Base-by-base conservation (phyloP, 2,113 vertebrate genomes). In the Strigops habroptila region DNA sequence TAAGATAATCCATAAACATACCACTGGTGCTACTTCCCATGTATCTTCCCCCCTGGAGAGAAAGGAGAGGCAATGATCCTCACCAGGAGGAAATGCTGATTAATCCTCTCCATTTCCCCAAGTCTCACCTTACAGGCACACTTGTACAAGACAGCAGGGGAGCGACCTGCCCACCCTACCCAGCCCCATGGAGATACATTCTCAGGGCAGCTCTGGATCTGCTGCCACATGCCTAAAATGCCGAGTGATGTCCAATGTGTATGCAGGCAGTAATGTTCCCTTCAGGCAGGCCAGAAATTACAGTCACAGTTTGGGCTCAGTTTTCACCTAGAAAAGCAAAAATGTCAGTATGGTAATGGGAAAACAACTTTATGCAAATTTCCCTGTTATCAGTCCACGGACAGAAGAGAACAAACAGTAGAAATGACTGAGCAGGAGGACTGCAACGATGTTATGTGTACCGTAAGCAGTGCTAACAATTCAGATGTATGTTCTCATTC, bases 71-170 rank as follows among this genome's bases (percentile, higher is more conserved):
- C 1, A 6, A 22, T 21, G 78, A 44, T 28, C 30, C 62, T 64
- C 30, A 12, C 15, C 63, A 59, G 76, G 12, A 83, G 39, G 37
- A 83, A 70, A 53, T 10, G 55, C 31, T 78, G 55, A 68, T n/a
- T 41, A 5, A 33, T 12, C 28, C 55, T 78, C 25, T 59, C 21
- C 60, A 35, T 59, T 59, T 70, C 18, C 37, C 23, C 27, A 14
- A 1, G 12, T 15, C 46, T 2, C 22, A 5, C 3, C 18, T 10
- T 24, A 53, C 5, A 12, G 51, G 1, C 52, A 31, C 28, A 10
- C 5, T 8, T 17, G 24, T 16, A 17, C 2, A 0, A 51, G 0
- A 10, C 37, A 37, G 24, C 5, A 16, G 19, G 18, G 33, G 43
- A 39, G 27, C 0, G 3, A 35, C 53, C 30, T 63, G 60, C n/a